Base-by-base conservation (phyloP, 2,113 vertebrate species). In the Nibea albiflora region DNA sequence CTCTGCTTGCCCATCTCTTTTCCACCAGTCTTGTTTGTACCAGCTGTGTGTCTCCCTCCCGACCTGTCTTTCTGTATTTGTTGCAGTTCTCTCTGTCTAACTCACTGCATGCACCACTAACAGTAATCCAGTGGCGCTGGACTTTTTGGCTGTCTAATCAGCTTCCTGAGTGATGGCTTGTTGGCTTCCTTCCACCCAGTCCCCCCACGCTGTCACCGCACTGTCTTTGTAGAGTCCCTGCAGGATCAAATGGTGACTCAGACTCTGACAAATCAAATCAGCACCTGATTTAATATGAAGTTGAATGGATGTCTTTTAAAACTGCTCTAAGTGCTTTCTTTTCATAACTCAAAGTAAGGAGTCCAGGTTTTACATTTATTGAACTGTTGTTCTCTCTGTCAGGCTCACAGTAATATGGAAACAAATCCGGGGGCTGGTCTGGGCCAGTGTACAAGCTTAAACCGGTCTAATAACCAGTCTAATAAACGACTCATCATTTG, bases 131-230 rank as follows among this genome's bases (percentile, higher is more conserved):
- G 57, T 67, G 17, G 35, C 62, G 62, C 24, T 31, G 11, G 63
- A 2, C 63, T 72, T 74, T 69, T 81, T 54, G 42, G 35, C 60
- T 54, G 78, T 78, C 20, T 84, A 84, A 81, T 84, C 67, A 35
- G 15, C 22, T 60, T 57, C 70, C 53, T 78, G 56, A 81, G 39
- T 77, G 78, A 88, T 4, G 2, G 78, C 73, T 78, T 4, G 24
- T 46, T 82, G 78, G 49, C 31, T 46, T 19, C 11, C 39, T 44
- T 46, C 73, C 47, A 19, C 5, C 6, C n/a, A 58, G 31, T 39
- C 24, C 49, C 19, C 49, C 47, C 39, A 24, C 69, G 4, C 44
- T 64, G 70, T 71, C 35, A 35, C 67, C 63, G 66, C 20, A 24
- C n/a, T 67, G 68, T 63, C 66, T 60, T 39, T 75, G 9, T 57